These are phyloP conservation scores for Eretmochelys imbricata DNA, from an alignment of 2,113 vertebrate species.

Conservation along the genomic window DNA sequence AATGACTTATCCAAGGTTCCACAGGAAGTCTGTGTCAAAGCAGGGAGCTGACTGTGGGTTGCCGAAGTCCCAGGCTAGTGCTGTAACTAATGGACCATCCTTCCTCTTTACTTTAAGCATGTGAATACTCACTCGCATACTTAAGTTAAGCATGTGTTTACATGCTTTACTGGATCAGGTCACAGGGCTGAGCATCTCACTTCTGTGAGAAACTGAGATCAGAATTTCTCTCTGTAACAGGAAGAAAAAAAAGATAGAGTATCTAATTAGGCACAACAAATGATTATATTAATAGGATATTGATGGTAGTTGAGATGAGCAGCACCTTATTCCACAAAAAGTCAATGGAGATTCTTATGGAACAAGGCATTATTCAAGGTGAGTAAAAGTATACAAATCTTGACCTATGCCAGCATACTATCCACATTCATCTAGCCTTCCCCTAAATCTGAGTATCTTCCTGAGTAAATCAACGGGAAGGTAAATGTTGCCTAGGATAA, in stretches of 20 bases:
- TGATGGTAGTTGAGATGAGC: not conserved
- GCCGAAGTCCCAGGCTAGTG: not conserved
- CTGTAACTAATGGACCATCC: not conserved
- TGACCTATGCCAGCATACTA: not conserved
- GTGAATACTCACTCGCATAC: not conserved
- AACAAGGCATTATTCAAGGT: not conserved
- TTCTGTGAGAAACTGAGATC: conserved; percentile 1
- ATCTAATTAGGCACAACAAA: not conserved
- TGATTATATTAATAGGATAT: not conserved
- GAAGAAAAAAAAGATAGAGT: not conserved
- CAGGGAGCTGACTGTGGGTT: not conserved
- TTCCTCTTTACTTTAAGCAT: not conserved
- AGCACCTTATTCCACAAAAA: not conserved
- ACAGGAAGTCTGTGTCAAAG: not conserved
- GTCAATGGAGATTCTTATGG: not conserved
- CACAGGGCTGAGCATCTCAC: not conserved
- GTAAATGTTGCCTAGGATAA: not conserved
- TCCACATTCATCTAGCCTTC: not conserved
- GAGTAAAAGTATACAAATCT: not conserved
- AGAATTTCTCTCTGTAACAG: not conserved
- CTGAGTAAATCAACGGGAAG: not conserved
- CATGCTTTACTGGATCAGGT: not conserved
- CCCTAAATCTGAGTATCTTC: not conserved
- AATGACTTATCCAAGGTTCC: not conserved
- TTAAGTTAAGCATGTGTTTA: not conserved